Conservation (phyloP, 2,888 invertebrate species). For the Mesorhabditis spiculigera region DNA sequence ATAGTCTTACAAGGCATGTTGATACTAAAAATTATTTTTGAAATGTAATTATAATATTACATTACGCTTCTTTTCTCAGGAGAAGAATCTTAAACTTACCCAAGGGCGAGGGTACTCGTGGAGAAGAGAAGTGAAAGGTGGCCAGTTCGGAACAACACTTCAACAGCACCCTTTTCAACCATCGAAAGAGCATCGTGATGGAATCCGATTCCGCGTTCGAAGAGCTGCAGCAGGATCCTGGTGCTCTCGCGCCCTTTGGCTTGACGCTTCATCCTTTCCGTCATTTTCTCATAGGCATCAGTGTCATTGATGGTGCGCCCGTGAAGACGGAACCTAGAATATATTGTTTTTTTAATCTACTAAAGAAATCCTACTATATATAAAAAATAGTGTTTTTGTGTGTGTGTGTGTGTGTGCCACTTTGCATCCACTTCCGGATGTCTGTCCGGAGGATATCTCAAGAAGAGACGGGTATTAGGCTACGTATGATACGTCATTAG, state of each 20-base stretch:
- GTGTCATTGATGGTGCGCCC: slow-evolving; percentile 39
- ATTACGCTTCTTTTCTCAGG: slow-evolving; percentile 1
- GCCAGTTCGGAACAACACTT: slow-evolving; percentile 54
- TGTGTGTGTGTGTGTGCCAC: too few relatives aligned
- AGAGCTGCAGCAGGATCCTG: slow-evolving; percentile 38
- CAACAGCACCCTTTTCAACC: slow-evolving; percentile 51
- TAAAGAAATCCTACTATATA: too few relatives aligned
- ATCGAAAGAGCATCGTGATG: slow-evolving; percentile 53
- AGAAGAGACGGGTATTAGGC: too few relatives aligned
- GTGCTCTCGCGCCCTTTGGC: slow-evolving; percentile 34
- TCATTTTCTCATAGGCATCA: slow-evolving; percentile 48
- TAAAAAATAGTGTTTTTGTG: too few relatives aligned
- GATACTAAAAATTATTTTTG: slow-evolving; percentile 38
- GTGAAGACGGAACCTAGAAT: slow-evolving; percentile 41
- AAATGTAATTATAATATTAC: neutral
- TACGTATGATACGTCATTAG: too few relatives aligned
- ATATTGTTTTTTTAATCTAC: neutral
- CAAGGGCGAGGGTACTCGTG: slow-evolving; percentile 54
- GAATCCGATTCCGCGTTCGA: slow-evolving; percentile 55
- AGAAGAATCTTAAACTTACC: slow-evolving; percentile 20
- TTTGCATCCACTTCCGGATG: too few relatives aligned
- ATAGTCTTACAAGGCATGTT: slow-evolving; percentile 58
- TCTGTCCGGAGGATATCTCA: too few relatives aligned
- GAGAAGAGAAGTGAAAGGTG: slow-evolving; percentile 54
- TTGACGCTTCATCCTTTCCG: slow-evolving; percentile 34